Conservation (phyloP, 1,140 invertebrate genomes). For the Hylaeus volcanicus region DNA sequence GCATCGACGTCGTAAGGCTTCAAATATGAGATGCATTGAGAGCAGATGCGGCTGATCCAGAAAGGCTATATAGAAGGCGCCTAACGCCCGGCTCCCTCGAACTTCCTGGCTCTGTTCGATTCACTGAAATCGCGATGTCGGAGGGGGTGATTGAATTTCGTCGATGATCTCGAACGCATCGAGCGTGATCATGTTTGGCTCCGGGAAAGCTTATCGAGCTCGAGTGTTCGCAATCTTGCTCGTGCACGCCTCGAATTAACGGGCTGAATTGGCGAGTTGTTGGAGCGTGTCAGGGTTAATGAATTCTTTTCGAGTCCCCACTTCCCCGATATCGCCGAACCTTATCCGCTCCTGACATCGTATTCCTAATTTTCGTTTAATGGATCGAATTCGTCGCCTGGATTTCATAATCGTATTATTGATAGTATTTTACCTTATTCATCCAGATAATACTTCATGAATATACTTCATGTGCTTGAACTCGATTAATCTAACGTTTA, state of each 20-base stretch:
- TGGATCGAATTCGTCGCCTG: no score
- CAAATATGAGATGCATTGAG: conserved; percentile 65
- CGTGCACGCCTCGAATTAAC: conserved; percentile 29
- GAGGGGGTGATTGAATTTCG: conserved; percentile 59
- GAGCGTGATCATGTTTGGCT: conserved; percentile 56
- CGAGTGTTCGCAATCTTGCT: conserved; percentile 23
- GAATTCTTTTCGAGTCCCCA: conserved; percentile 3
- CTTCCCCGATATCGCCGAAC: background rate
- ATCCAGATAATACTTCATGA: no score
- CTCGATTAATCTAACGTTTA: no score
- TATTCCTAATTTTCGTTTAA: background rate
- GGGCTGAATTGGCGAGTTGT: conserved; percentile 15
- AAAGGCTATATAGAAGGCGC: conserved; percentile 28
- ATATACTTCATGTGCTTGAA: no score
- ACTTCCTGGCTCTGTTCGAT: conserved; percentile 34
- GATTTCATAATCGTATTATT: no score
- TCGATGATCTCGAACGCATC: conserved; percentile 50
- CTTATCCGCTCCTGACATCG: conserved; percentile 1
- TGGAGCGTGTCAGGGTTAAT: background rate
- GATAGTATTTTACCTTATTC: no score
- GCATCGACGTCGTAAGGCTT: conserved; percentile 57
- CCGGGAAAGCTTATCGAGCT: conserved; percentile 21
- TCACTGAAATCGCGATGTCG: conserved; percentile 50
- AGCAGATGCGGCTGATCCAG: conserved; percentile 62
- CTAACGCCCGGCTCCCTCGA: conserved; percentile 3